These are phyloP conservation scores for Henricia sp. DNA, from an alignment of 53 echinoderm and acorn worm genomes.

Conservation along the genomic window DNA sequence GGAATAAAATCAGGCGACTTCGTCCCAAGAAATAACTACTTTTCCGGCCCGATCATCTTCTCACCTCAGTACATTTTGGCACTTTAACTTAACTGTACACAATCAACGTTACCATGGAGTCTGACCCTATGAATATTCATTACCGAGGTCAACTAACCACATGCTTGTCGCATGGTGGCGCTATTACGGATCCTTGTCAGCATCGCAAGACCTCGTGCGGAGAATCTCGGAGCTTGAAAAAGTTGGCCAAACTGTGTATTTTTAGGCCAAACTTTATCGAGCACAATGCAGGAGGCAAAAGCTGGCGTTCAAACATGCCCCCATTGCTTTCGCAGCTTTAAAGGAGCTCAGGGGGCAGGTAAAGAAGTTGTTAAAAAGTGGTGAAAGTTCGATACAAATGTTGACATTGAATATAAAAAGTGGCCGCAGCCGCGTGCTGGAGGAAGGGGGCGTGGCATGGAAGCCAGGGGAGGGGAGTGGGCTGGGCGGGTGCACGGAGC, in stretches of 20 bases:
- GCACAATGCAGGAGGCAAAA: conserved; percentile 33
- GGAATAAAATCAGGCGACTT: conserved; percentile 1
- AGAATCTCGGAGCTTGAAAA: not conserved
- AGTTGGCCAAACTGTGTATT: not conserved
- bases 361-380: not conserved
- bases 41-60: not conserved
- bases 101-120: conserved; percentile 53
- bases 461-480: too few relatives aligned
- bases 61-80: not conserved
- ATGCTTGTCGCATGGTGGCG: conserved; percentile 17
- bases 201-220: not conserved
- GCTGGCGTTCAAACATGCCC: conserved; percentile 39
- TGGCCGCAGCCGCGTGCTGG: too few relatives aligned
- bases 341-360: conserved; percentile 35
- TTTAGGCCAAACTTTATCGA: not conserved
- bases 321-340: conserved; percentile 35
- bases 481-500: too few relatives aligned
- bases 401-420: too few relatives aligned
- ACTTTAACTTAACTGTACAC: not conserved
- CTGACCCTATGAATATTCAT: conserved; percentile 26
- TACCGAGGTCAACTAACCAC: not conserved
- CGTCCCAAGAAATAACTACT: not conserved
- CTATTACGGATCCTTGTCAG: not conserved
- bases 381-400: too few relatives aligned
- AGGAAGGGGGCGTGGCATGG: too few relatives aligned